These are phyloP conservation scores for Sceloporus undulatus DNA, from an alignment of 2,113 vertebrate species.

Conservation along the genomic window DNA sequence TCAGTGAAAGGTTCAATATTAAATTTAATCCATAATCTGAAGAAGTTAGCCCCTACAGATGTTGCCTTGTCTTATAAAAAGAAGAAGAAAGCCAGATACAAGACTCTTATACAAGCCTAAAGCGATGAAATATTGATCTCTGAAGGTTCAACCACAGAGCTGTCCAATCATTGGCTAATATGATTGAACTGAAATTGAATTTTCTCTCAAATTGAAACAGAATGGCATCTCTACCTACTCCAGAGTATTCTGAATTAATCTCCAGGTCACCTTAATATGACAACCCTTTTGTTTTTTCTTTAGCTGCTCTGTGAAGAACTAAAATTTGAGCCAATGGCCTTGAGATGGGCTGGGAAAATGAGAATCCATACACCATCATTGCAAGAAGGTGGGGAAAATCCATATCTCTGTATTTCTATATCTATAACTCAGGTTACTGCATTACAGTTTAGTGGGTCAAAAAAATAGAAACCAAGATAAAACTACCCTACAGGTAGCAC, in stretches of 20 bases:
- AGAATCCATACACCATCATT: background rate
- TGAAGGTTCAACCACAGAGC: slow-evolving; percentile 19
- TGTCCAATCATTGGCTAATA: slow-evolving; percentile 29
- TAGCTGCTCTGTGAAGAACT: background rate
- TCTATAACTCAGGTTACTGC: background rate
- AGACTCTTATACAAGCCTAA: slow-evolving; percentile 3
- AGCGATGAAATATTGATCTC: slow-evolving; percentile 44
- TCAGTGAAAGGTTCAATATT: background rate
- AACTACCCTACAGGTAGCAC: background rate
- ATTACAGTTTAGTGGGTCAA: background rate
- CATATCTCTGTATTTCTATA: background rate
- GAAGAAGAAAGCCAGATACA: slow-evolving; percentile 15
- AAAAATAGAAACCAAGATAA: background rate
- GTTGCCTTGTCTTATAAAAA: background rate
- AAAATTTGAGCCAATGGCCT: background rate
- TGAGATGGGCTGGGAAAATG: background rate
- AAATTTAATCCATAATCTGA: slow-evolving; percentile 16
- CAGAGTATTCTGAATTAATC: slow-evolving; percentile 27
- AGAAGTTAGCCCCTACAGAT: background rate
- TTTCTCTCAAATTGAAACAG: slow-evolving; percentile 28
- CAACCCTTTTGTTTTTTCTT: slow-evolving; percentile 25
- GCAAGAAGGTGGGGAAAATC: background rate
- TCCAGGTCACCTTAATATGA: slow-evolving; percentile 8
- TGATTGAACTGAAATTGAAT: slow-evolving; percentile 44
- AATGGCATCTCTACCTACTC: slow-evolving; percentile 20